A percentile compares a stretch with the other conserved stretches of the same genome.
Evolutionary conservation across 2,113 vertebrate genomes (phyloP).

Genomic region (Zosterops lateralis): DNA sequence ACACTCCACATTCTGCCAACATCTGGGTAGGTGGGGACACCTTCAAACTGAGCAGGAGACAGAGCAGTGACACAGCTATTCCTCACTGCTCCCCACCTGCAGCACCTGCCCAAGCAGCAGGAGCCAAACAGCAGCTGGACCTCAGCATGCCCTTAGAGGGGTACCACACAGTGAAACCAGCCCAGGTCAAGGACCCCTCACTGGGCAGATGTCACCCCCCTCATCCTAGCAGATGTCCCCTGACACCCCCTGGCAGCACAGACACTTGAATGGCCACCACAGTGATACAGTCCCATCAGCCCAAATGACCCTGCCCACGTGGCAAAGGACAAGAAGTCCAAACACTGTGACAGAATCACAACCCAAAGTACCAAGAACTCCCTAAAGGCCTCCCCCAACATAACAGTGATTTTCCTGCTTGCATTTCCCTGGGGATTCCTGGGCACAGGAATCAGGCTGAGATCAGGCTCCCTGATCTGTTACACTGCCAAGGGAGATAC

Average conservation of each 20-base stretch:
- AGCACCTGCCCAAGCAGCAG: background rate
- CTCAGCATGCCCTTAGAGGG: accelerated
- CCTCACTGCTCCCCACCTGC: background rate
- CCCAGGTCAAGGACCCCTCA: background rate
- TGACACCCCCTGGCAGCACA: background rate
- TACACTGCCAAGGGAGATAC: background rate
- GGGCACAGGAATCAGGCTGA: background rate
- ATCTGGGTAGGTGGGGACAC: constrained; percentile 92
- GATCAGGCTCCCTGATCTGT: background rate
- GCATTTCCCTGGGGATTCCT: background rate
- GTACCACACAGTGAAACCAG: background rate
- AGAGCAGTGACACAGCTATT: background rate
- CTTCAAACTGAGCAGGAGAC: constrained; percentile 86
- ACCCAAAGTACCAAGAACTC: background rate
- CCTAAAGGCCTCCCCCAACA: accelerated
- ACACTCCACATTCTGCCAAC: constrained; percentile 89
- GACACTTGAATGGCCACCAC: background rate
- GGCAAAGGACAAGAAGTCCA: background rate
- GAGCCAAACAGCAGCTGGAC: background rate
- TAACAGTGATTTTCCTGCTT: background rate
- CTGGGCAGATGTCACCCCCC: background rate
- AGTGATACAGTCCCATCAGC: background rate
- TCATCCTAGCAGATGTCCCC: background rate
- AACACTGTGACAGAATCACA: background rate
- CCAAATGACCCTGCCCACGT: background rate